Evolutionary conservation across 2,888 invertebrate genomes (phyloP).

Genomic region (Phorcus lineatus): DNA sequence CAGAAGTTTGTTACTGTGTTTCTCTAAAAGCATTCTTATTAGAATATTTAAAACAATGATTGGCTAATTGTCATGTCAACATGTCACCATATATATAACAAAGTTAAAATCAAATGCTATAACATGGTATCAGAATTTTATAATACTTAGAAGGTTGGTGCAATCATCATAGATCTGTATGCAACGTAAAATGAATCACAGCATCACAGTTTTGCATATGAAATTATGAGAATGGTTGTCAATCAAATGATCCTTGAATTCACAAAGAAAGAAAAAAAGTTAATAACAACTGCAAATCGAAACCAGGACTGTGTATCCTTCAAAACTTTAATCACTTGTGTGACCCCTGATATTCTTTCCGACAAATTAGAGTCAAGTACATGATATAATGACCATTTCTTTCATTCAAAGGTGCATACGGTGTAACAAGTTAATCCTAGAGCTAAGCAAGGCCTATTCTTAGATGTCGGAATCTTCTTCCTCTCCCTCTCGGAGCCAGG

Average conservation of each 20-base stretch:
- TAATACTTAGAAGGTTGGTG: no score
- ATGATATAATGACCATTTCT: background rate
- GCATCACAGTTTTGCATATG: slow-evolving; percentile 12
- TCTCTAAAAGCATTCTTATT: no score
- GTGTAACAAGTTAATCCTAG: background rate
- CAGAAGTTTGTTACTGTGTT: no score
- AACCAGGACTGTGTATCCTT: background rate
- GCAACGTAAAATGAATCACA: background rate
- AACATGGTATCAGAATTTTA: no score
- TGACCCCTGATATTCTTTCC: background rate
- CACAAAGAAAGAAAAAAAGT: slow-evolving; percentile 4
- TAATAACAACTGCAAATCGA: background rate
- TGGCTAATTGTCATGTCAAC: no score
- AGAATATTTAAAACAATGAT: no score
- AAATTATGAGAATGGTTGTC: slow-evolving; percentile 18
- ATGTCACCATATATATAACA: no score
- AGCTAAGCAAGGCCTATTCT: slow-evolving; percentile 1
- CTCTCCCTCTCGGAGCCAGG: slow-evolving; percentile 70
- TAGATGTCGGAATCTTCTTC: slow-evolving; percentile 45
- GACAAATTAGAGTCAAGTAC: background rate
- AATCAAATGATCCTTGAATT: slow-evolving; percentile 17
- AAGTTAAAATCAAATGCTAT: no score
- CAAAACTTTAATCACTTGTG: background rate
- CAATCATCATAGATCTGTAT: no score
- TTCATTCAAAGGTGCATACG: background rate